phyloP scores from a whole-genome alignment of 1,140 invertebrate species.

The Scaptomyza graminum region DNA sequence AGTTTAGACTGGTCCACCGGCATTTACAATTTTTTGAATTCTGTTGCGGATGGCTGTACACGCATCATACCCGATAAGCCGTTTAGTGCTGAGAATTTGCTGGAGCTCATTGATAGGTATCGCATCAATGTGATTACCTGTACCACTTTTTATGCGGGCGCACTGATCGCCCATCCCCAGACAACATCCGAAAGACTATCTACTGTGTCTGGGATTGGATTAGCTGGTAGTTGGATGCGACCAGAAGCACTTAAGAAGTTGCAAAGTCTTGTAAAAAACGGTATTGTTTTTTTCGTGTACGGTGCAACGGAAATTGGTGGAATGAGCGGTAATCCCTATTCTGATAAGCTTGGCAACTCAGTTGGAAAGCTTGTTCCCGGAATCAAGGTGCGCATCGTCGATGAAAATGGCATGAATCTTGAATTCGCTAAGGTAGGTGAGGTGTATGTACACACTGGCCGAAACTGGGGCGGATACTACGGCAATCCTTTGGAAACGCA shows the following conservation, averaged over 20 bases:
- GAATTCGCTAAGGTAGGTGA: constrained; percentile 78
- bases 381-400: constrained; percentile 70
- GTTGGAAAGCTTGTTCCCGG: constrained; percentile 47
- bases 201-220: constrained; percentile 28
- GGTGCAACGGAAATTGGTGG: constrained; percentile 53
- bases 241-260: constrained; percentile 36
- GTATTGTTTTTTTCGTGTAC: constrained; percentile 39
- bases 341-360: constrained; percentile 27
- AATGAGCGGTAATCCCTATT: constrained; percentile 37
- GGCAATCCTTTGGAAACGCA: constrained; percentile 85
- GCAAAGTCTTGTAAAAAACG: constrained; percentile 26
- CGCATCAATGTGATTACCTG: constrained; percentile 42
- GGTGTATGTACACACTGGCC: constrained; percentile 69
- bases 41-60: constrained; percentile 36
- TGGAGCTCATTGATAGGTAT: constrained; percentile 58
- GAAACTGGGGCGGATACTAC: constrained; percentile 82
- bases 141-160: constrained; percentile 52
- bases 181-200: constrained; percentile 38
- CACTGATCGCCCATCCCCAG: constrained; percentile 37
- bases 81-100: constrained; percentile 49
- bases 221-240: constrained; percentile 39
- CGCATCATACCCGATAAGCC: constrained; percentile 62
- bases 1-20: constrained; percentile 67
- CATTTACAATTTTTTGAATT: constrained; percentile 42
- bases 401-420: constrained; percentile 56